Evolutionary conservation across 2,113 vertebrate species (phyloP), one percentile per base, ranked within the genome.

Genomic region (Xerus inauris): DNA sequence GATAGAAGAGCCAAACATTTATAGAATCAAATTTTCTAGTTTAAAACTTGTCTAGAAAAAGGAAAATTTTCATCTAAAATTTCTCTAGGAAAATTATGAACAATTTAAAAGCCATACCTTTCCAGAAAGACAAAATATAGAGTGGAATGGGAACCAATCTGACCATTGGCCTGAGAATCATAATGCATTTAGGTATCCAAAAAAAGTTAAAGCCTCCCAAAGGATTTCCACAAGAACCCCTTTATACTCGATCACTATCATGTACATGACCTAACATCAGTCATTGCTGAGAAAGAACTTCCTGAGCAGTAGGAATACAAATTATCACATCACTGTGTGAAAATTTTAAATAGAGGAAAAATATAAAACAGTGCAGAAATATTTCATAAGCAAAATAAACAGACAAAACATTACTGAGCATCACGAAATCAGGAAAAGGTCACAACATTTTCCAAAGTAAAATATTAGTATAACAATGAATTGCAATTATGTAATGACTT

Each of bases 331-430:
- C 22, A 73, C 28, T 86, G 16, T 81, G 49, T 54, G 95, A 69
- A 83, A 65, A 45, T 82, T 97, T 86, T 88, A 88, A 90, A 81
- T 51, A 82, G 28, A 89, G 40, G 51, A 85, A 90, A 59, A 86
- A 94, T 92, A 65, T 28, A 32, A 92, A 94, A 67, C 19, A 75
- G 45, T 89, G 9, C 49, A 72, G 77, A 91, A 77, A 96, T 85
- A 54, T 90, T 89, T 93, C 81, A 85, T 10, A 92, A 97, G 87
- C 35, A 88, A 95, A 95, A 97, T 80, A 91, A 84, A 84, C 19
- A 92, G 16, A 84, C 7, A 28, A 89, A 81, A 47, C 19, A 54
- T 51, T 49, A 49, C 6, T 62, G 42, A 26, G 35, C 24, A 86
- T 93, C 59, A 82, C 59, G 47, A 91, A 82, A 97, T 17, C 9